Base-by-base conservation (phyloP, 2,113 vertebrate genomes). In the Alouatta palliata region DNA sequence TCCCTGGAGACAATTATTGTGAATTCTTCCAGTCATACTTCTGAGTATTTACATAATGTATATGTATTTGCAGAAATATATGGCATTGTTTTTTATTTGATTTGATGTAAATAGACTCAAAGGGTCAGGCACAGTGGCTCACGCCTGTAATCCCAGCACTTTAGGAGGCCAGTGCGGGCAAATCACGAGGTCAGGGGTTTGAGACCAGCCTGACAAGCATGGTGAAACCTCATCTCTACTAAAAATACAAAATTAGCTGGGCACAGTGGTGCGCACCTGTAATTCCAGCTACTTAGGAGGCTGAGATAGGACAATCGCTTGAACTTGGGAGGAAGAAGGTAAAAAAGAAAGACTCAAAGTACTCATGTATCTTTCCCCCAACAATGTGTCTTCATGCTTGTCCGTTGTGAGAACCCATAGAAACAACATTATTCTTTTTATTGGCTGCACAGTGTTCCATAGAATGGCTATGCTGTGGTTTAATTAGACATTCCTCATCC, bases 401-500 rank as follows among this genome's bases (percentile, higher is more conserved):
- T 7, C 54, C 45, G 35, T 47, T 9, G 8, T 25, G 30, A 87
- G 20, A 58, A 21, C 4, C 6, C 3, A 12, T 1, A 30, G n/a
- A 30, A 64, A 7, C 10, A 1, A 45, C 6, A 0, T 54, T 1
- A 6, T 49, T 49, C 49, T 49, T n/a, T 23, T 23, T 32, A 12
- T 61, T 9, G 21, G 35, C 32, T 13, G 6, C 11, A 2, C 1
- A 6, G 5, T 0, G 14, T 27, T 49, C 56, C 8, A 2, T 0
- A 4, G 10, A 0, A 0, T 6, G 40, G n/a, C 43, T 27, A 2
- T 6, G 16, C 11, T 4, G 1, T 9, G 49, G 27, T 37, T 86
- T 45, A 27, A 35, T 83, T 12, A 82, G 83, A 37, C 25, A 9
- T 5, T 54, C 70, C 27, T 21, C 85, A 40, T 6, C 17, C 30